Evolutionary conservation across 2,888 invertebrate species (phyloP).

Genomic region (Rotaria socialis): DNA sequence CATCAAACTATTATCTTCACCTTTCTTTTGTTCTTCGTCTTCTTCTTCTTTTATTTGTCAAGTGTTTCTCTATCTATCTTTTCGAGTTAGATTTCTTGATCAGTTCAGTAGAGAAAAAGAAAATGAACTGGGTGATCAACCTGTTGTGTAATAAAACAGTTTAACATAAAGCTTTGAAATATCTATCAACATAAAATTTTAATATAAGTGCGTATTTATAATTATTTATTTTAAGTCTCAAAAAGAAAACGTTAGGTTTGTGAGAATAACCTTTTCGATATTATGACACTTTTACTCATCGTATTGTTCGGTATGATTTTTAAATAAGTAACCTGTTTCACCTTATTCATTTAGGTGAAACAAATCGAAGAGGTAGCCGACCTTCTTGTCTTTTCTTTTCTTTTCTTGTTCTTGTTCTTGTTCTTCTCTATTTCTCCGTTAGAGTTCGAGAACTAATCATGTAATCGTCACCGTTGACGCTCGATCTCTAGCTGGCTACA

Average conservation of each 20-base stretch:
- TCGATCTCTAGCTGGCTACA: neutral
- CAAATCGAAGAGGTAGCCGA: neutral
- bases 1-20: conserved; percentile 30
- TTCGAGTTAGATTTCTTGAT: conserved; percentile 5
- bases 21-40: neutral
- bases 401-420: neutral
- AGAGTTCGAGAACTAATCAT: conserved; percentile 8
- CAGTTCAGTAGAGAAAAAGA: neutral
- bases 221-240: neutral
- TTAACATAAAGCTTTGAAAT: neutral
- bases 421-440: neutral
- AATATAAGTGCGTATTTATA: neutral
- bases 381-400: neutral
- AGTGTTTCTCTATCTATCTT: conserved; percentile 26
- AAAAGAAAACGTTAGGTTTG: neutral
- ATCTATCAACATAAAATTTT: neutral
- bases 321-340: neutral
- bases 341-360: neutral
- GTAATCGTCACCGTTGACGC: conserved; percentile 12
- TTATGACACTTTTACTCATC: neutral
- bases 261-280: conserved; percentile 2
- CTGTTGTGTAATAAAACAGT: neutral
- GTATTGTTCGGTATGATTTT: neutral
- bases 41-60: conserved; percentile 9
- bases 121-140: neutral